Conservation (phyloP, 1,140 invertebrate genomes). For the Mizuhopecten yessoensis region DNA sequence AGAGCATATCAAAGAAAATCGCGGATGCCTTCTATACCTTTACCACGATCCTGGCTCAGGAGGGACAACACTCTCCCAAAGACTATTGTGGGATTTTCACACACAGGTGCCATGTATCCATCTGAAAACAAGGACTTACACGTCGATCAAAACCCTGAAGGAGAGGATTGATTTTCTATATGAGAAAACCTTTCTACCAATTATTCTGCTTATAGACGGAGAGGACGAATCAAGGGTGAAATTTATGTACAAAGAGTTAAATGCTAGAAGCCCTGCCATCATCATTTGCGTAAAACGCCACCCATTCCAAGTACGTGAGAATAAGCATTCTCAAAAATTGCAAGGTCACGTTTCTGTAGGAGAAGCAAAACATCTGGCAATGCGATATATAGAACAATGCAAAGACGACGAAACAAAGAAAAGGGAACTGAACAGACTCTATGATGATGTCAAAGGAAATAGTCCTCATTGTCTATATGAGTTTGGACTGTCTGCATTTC, state of each 20-base stretch:
- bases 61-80: constrained; percentile 63
- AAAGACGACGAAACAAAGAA: constrained; percentile 50
- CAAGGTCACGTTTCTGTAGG: constrained; percentile 51
- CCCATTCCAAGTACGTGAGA: constrained; percentile 46
- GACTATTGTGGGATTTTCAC: constrained; percentile 63
- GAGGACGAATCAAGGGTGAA: constrained; percentile 68
- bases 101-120: constrained; percentile 56
- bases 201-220: constrained; percentile 67
- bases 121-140: constrained; percentile 46
- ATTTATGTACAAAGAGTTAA: constrained; percentile 47
- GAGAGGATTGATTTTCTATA: constrained; percentile 56
- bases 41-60: constrained; percentile 65
- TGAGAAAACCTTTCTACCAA: constrained; percentile 59
- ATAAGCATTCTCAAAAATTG: constrained; percentile 42
- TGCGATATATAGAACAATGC: constrained; percentile 58
- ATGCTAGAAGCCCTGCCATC: constrained; percentile 55
- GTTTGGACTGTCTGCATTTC: constrained; percentile 62
- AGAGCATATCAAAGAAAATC: constrained; percentile 54
- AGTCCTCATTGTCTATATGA: constrained; percentile 61
- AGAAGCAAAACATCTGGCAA: constrained; percentile 57
- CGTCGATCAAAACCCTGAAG: constrained; percentile 26
- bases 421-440: constrained; percentile 44
- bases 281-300: constrained; percentile 64
- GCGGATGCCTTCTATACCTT: constrained; percentile 51
- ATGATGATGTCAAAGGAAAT: constrained; percentile 43